phyloP scores from a whole-genome alignment of 2,797 vertebrate species.

The Urocyon cinereoargenteus region DNA sequence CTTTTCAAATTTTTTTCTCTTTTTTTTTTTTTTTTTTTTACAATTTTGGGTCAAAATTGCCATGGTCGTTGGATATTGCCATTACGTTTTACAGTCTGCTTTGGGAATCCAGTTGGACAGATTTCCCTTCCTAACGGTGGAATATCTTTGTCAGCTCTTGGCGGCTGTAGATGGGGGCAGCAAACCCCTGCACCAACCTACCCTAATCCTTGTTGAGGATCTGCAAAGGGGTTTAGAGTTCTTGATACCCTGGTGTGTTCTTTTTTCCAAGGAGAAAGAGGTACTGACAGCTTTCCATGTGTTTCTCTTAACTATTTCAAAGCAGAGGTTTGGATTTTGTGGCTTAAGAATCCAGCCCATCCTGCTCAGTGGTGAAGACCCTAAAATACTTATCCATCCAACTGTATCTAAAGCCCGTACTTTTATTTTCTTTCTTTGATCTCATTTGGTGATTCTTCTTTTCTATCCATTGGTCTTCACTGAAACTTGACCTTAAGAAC shows the following conservation, averaged over 20 bases:
- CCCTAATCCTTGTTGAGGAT: rapidly evolving
- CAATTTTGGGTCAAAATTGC: neutral
- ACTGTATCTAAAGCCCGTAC: neutral
- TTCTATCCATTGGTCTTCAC: neutral
- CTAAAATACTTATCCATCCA: too few relatives aligned
- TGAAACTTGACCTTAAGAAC: neutral
- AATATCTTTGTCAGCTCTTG: neutral
- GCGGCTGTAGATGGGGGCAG: rapidly evolving
- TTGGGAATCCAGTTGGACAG: neutral
- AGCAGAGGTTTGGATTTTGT: neutral
- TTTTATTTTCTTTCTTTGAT: neutral
- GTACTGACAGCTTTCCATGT: too few relatives aligned
- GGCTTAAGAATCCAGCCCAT: too few relatives aligned
- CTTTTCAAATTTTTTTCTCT: neutral
- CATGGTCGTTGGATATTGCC: rapidly evolving
- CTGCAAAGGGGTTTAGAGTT: rapidly evolving
- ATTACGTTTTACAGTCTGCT: neutral
- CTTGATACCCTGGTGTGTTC: rapidly evolving
- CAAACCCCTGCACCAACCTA: rapidly evolving
- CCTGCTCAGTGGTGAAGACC: neutral
- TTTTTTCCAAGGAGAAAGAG: neutral
- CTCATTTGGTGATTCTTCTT: neutral
- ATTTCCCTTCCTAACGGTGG: neutral
- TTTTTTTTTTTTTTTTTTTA: neutral
- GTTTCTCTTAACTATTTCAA: neutral